phyloP scores from a whole-genome alignment of 2,888 invertebrate species.

The Hypsopygia costalis region DNA sequence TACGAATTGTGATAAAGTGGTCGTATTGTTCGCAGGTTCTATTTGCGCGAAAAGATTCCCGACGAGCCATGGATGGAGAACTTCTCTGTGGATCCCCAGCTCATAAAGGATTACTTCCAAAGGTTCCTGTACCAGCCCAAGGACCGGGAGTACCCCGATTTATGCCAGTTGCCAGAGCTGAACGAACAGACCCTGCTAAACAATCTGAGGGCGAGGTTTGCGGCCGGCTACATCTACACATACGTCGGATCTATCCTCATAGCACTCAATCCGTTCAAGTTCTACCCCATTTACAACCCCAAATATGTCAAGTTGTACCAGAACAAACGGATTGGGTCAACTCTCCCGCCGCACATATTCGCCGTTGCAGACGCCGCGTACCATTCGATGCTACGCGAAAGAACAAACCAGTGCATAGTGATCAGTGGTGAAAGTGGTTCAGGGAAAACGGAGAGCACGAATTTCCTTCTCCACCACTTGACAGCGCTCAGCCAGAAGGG shows the following conservation, averaged over 20 bases:
- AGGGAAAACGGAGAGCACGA: conserved; percentile 98
- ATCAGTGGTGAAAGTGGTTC: conserved; percentile 97
- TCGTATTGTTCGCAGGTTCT: conserved; percentile 83
- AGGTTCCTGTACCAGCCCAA: conserved; percentile 95
- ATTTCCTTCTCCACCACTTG: conserved; percentile 95
- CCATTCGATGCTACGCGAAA: conserved; percentile 95
- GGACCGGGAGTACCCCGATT: conserved; percentile 96
- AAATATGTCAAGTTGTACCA: conserved; percentile 98
- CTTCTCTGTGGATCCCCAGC: conserved; percentile 94
- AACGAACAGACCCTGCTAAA: conserved; percentile 96
- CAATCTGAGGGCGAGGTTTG: conserved; percentile 93
- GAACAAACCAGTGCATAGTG: conserved; percentile 94
- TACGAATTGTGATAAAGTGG: conserved; percentile 6
- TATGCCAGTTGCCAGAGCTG: conserved; percentile 96
- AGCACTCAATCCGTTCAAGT: conserved; percentile 96
- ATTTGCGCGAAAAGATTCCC: conserved; percentile 91
- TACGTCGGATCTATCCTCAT: conserved; percentile 97
- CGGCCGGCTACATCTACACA: conserved; percentile 96
- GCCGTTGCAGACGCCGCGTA: conserved; percentile 97
- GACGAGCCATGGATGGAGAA: conserved; percentile 93
- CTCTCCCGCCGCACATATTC: conserved; percentile 97
- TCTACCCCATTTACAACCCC: conserved; percentile 98
- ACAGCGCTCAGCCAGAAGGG: conserved; percentile 97
- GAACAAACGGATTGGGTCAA: conserved; percentile 93
- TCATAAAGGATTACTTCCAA: conserved; percentile 95